Conservation (phyloP, 2,113 vertebrate species). For the Trematomus loennbergii region DNA sequence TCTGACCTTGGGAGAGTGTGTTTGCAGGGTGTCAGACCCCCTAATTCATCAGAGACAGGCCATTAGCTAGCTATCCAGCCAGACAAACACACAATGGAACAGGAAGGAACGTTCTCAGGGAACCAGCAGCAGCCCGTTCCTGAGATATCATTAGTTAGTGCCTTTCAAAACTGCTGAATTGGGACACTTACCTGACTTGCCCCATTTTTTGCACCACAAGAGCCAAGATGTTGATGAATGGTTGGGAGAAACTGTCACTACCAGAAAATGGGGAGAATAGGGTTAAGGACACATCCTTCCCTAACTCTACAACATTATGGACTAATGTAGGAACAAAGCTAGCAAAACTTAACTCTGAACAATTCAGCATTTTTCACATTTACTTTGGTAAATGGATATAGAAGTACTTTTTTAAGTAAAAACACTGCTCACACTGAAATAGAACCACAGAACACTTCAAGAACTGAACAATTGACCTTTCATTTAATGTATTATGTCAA, state of each 20-base stretch:
- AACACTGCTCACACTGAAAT: neutral
- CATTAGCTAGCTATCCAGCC: constrained; percentile 84
- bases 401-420: too few relatives aligned
- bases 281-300: constrained; percentile 77
- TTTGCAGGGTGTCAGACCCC: constrained; percentile 79
- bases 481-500: too few relatives aligned
- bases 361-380: constrained; percentile 1
- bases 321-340: constrained; percentile 21
- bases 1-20: constrained; percentile 82
- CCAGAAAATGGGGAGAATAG: constrained; percentile 68
- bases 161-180: constrained; percentile 85
- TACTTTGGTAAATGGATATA: constrained; percentile 23
- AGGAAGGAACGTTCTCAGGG: constrained; percentile 76
- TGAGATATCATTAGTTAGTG: constrained; percentile 83
- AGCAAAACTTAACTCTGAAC: constrained; percentile 4
- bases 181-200: constrained; percentile 84
- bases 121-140: constrained; percentile 73
- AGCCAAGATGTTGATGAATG: constrained; percentile 83
- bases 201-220: constrained; percentile 82
- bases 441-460: constrained; percentile 5
- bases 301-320: constrained; percentile 40
- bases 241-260: constrained; percentile 74
- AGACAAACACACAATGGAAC: constrained; percentile 76
- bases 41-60: constrained; percentile 86
- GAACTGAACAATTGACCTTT: too few relatives aligned